phyloP scores from a whole-genome alignment of 2,888 invertebrate species.

The Dimorphilus gyrociliatus region DNA sequence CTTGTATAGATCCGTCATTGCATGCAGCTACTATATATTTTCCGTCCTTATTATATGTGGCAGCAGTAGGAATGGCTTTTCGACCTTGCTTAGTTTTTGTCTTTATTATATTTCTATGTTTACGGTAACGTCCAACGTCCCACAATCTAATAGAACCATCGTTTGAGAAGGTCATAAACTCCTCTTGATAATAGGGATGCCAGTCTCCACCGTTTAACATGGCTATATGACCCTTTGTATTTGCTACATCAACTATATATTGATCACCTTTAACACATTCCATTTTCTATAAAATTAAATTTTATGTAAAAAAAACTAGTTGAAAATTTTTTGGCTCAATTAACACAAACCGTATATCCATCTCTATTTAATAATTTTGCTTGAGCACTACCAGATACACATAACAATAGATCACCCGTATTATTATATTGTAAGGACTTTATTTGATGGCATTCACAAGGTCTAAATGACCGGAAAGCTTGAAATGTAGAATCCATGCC shows the following conservation, averaged over 20 bases:
- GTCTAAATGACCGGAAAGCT: constrained; percentile 77
- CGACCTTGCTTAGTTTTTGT: constrained; percentile 52
- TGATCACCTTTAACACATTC: constrained; percentile 89
- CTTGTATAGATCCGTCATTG: constrained; percentile 81
- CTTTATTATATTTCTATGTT: constrained; percentile 67
- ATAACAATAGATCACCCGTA: constrained; percentile 80
- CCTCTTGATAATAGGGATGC: constrained; percentile 76
- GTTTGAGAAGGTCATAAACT: constrained; percentile 82
- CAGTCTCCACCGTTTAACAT: constrained; percentile 74
- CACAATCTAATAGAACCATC: constrained; percentile 83
- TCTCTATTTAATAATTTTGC: constrained; percentile 82
- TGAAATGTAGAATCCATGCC: constrained; percentile 86
- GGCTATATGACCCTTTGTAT: constrained; percentile 64
- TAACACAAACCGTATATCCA: constrained; percentile 81
- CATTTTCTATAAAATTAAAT: too few relatives aligned
- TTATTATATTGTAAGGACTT: constrained; percentile 72
- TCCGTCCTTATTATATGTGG: constrained; percentile 67
- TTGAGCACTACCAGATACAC: constrained; percentile 65
- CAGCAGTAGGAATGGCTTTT: constrained; percentile 65
- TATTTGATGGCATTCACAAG: constrained; percentile 85
- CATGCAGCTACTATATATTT: constrained; percentile 77
- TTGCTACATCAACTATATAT: constrained; percentile 62
- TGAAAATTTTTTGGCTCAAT: too few relatives aligned
- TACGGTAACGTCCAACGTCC: constrained; percentile 54
- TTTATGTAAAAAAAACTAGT: too few relatives aligned